These are phyloP conservation scores for Lepidurus packardi DNA, from an alignment of 1,140 invertebrate genomes.

Conservation along the genomic window DNA sequence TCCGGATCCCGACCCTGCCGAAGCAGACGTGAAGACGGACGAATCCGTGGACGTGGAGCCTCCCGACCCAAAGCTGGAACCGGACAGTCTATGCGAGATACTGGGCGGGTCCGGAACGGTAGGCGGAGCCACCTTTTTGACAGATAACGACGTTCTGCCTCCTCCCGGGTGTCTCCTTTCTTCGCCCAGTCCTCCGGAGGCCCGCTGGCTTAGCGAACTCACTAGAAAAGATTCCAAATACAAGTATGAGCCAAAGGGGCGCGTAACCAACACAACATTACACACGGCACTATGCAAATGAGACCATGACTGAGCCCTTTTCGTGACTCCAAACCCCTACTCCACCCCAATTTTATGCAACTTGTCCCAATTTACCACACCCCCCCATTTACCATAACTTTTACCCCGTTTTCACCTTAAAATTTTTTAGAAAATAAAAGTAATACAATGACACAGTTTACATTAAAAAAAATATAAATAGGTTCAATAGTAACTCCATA, in stretches of 20 bases:
- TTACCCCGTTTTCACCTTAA: background rate
- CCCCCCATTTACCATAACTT: constrained; percentile 27
- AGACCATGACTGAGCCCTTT: constrained; percentile 7
- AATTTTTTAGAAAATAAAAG: constrained; percentile 15
- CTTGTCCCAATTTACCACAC: constrained; percentile 25
- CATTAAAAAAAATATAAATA: too few relatives aligned
- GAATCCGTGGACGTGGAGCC: constrained; percentile 66
- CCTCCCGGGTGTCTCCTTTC: background rate
- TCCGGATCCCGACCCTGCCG: constrained; percentile 38
- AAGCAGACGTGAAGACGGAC: constrained; percentile 53
- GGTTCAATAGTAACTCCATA: too few relatives aligned
- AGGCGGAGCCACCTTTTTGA: constrained; percentile 75
- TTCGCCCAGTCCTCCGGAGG: background rate
- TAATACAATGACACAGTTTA: background rate
- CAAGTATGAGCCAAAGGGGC: constrained; percentile 24
- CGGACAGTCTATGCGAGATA: constrained; percentile 52
- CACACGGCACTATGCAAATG: constrained; percentile 11
- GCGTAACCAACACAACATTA: constrained; percentile 16
- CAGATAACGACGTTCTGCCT: constrained; percentile 55
- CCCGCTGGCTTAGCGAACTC: constrained; percentile 70
- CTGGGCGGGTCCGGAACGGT: constrained; percentile 61
- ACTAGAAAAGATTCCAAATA: constrained; percentile 50
- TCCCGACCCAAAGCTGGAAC: constrained; percentile 61
- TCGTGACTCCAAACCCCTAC: background rate
- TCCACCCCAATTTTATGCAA: constrained; percentile 28